Base-by-base conservation (phyloP, 1,140 invertebrate genomes). In the Cyphomyrmex costatus region DNA sequence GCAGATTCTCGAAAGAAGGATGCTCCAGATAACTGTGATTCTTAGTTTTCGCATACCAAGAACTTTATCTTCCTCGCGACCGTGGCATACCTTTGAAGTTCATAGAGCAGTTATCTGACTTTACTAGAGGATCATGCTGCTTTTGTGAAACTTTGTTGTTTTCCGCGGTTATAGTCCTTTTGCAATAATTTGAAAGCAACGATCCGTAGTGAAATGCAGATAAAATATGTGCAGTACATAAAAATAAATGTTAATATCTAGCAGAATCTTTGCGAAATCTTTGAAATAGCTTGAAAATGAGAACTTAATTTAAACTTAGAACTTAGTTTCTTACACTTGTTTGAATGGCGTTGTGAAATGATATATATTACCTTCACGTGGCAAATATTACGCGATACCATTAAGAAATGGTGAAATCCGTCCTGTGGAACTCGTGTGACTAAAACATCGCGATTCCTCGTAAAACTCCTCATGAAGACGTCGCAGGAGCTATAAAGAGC, bases 391-490 rank as follows among this genome's bases (percentile, higher is more conserved):
- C 14, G 36, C 12, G 53, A 46, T 27, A 19, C 4, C 66, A 14
- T 56, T n/a, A 10, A 46, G 2, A 8, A 49, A 60, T 60, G 68
- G 12, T 16, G 42, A 42, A 66, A 79, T 79, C 19, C 21, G 4
- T 21, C 33, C 5, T 36, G 24, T 19, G 71, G n/a, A 60, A 58
- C 3, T 70, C 2, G 33, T 19, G n/a, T 56, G 10, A 10, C 33
- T 42, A 27, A 61, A 83, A 19, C 21, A 14, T n/a, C 19, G 14
- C 33, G 53, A 71, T 80, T 87, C 10, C 8, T 84, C 78, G 16
- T 86, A 76, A 83, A 86, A 87, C 36, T 71, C n/a, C 68, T 82
- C 76, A 71, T 27, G 49, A 86, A 87, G 53, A 85, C 19, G 76
- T 86, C 68, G 21, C 19, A 42, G 65, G 27, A 83, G 78, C 42